Evolutionary conservation across 2,113 vertebrate genomes (phyloP), one percentile per base, ranked within the genome.

Genomic region (Catharus bicknelli): DNA sequence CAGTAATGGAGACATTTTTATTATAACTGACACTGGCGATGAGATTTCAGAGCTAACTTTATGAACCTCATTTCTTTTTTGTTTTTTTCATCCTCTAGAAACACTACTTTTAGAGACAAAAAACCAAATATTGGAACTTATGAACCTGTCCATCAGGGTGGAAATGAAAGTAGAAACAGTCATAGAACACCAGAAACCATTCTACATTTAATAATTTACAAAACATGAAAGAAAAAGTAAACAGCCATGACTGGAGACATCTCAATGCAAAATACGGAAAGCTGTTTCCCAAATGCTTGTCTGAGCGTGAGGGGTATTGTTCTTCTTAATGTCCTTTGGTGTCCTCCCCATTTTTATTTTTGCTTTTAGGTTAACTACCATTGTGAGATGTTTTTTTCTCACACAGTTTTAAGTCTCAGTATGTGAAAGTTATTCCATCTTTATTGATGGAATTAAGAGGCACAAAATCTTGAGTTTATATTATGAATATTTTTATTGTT

Each of bases 21-120:
- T 93, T 93, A 63, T 48, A 87, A 45, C 50, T 85, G 84, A 76
- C 63, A 48, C 17, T 43, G 36, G 22, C 64, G 93, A 89, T 96
- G 83, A 79, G 47, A 87, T 85, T 90, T 86, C 63, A 89, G 50
- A 90, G 50, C 80, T 79, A 89, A 42, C 23, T 90, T 94, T 94
- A 76, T 64, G 20, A 68, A 72, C 6, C 7, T 86, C 0, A 48
- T 94, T 83, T 69, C 8, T 64, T 63, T 27, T 30, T 23, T 77
- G 21, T 69, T 40, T 40, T 50, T n/a, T 32, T 47, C n/a, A 48
- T 17, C 11, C 18, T 86, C 54, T 47, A 54, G 47, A 73, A 89
- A 40, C 1, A 10, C 6, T 75, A 50, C 27, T 66, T 92, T 69
- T 82, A 62, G 45, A 64, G 27, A 53, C 12, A 84, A 77, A 50